Evolutionary conservation across 2,888 invertebrate genomes (phyloP), one percentile per base, ranked within the genome.

Genomic region (Melieria crassipennis): DNA sequence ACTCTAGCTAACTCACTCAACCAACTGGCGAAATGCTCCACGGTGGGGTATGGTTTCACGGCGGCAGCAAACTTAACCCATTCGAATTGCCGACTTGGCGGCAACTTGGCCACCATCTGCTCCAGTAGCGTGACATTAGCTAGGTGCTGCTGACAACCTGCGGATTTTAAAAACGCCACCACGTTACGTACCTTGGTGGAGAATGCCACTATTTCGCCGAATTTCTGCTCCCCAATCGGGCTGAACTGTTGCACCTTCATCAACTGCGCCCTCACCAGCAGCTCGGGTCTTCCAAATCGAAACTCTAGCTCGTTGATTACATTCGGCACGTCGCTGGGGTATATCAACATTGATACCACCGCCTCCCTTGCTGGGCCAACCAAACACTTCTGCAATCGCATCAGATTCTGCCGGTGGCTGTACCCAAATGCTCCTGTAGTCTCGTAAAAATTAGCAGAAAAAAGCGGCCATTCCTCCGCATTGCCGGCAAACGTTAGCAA

Each of bases 281-380:
- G 13, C 45, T 75, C 75, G 30, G 75, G 66, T 11, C 74, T 60
- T 16, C 74, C 74, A 65, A 76, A 73, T 30, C 73, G 43, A 56
- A 71, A 73, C 5, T 65, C 48, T 3, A 76, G 43, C 13, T 74
- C 74, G 2, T 70, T 69, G 2, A 74, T 55, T 3, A 48, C 74
- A 1, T 69, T 57, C 1, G 71, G 58, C 9, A 75, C 70, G 9
- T 73, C 70, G 7, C 65, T 48, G 3, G 71, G 70, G 46, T 71
- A 68, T 16, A 73, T 71, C 0, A 74, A 30, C 70, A 76, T 74
- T 6, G 72, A 72, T 16, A 52, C 56, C 3, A 75, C 73, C 5
- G 73, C 66, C 16, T 75, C 68, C 5, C 56, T 62, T 7, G 74
- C 66, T 7, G 67, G 50, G 13, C 74, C 73, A 1, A 16, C 45